These are phyloP conservation scores for Nasonia giraulti DNA, from an alignment of 1,140 invertebrate species.

Conservation along the genomic window DNA sequence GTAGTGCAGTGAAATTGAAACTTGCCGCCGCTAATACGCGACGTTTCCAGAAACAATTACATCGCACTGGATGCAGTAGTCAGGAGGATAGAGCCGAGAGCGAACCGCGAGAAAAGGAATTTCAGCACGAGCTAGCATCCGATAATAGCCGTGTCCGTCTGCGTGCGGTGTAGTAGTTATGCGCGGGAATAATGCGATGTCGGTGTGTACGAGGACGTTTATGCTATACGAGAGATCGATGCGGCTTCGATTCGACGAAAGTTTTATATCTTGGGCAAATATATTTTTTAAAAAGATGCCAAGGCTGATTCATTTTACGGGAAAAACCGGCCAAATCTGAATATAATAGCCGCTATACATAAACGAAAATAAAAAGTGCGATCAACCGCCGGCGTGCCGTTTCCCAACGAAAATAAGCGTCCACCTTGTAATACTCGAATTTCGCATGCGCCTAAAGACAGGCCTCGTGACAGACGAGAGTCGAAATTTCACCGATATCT, in stretches of 20 bases:
- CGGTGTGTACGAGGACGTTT: no score
- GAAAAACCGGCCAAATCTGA: no score
- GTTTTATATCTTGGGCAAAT: neutral
- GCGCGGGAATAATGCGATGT: neutral
- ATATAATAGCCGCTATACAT: no score
- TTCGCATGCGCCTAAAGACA: no score
- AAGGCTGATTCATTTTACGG: neutral
- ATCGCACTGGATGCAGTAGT: neutral
- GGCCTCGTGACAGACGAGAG: no score
- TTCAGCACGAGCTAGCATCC: neutral
- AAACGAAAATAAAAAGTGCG: no score
- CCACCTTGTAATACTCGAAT: no score
- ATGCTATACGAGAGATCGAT: no score
- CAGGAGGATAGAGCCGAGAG: neutral
- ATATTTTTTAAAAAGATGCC: neutral
- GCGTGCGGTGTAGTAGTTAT: neutral
- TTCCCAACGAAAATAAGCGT: no score
- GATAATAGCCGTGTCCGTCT: neutral
- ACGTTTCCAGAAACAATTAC: constrained; percentile 29
- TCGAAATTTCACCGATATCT: no score
- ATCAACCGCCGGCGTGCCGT: no score
- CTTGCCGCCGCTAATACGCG: neutral
- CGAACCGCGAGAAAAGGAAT: constrained; percentile 1
- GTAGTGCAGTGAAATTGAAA: constrained; percentile 15
- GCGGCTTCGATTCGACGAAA: no score